These are phyloP conservation scores for Drosophila auraria DNA, from an alignment of 1,140 invertebrate genomes.

Conservation along the genomic window DNA sequence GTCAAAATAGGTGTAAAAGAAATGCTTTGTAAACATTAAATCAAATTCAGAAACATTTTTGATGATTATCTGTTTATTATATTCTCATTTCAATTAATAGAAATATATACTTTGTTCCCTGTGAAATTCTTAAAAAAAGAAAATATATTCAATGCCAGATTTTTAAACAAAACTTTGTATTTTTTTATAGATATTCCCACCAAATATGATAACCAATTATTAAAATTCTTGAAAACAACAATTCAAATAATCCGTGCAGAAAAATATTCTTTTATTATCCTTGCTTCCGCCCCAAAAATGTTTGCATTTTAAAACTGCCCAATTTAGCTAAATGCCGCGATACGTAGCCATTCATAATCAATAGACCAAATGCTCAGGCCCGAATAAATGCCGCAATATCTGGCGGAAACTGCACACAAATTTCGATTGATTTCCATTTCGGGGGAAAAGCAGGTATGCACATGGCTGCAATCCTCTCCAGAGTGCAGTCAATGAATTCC, in stretches of 20 bases:
- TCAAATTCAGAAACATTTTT: neutral
- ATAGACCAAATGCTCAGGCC: constrained; percentile 22
- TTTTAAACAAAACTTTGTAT: neutral
- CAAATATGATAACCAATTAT: neutral
- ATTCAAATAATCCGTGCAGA: neutral
- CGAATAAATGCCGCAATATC: constrained; percentile 15
- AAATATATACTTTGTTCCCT: no score
- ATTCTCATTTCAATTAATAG: no score
- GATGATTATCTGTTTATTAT: no score
- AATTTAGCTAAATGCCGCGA: constrained; percentile 15
- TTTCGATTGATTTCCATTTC: constrained; percentile 38
- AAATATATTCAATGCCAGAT: neutral
- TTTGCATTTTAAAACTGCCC: constrained; percentile 16
- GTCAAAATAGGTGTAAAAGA: no score
- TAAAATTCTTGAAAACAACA: neutral
- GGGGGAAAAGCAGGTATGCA: constrained; percentile 9
- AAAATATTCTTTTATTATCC: neutral
- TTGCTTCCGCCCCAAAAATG: neutral
- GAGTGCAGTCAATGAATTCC: constrained; percentile 47
- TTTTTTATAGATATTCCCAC: neutral
- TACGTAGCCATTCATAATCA: constrained; percentile 13
- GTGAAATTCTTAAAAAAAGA: no score
- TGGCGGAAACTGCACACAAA: constrained; percentile 13
- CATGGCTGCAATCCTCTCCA: constrained; percentile 24
- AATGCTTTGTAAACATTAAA: neutral